phyloP scores from a whole-genome alignment of 1,140 invertebrate species.

The Phenacoccus solenopsis region DNA sequence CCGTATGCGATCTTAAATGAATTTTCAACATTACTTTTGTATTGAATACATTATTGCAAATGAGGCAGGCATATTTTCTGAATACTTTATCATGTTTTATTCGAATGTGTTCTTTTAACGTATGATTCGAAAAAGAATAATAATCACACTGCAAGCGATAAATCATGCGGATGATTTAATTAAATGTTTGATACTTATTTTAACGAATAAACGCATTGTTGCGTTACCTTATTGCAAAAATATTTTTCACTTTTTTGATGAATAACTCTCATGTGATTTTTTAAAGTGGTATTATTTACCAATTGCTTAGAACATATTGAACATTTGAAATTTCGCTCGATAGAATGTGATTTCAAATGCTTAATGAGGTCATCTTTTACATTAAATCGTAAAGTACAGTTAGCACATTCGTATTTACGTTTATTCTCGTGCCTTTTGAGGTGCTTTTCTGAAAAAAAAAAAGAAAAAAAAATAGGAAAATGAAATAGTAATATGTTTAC shows the following conservation, averaged over 20 bases:
- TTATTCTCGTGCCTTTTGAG: not conserved
- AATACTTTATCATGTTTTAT: not conserved
- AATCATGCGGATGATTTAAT: not conserved
- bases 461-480: not conserved
- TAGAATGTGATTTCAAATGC: not conserved
- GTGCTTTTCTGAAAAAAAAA: not conserved
- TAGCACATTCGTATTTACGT: not conserved
- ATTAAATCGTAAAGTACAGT: not conserved
- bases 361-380: not conserved
- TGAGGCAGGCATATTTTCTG: not conserved
- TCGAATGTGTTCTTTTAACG: not conserved
- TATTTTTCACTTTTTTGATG: conserved; percentile 5
- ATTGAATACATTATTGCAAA: not conserved
- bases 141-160: conserved; percentile 14
- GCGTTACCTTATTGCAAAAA: not conserved
- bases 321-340: not conserved
- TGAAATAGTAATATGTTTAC: not conserved
- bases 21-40: not conserved
- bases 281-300: not conserved
- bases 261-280: not conserved
- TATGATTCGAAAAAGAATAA: not conserved
- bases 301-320: not conserved
- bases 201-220: not conserved
- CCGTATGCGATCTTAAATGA: not conserved
- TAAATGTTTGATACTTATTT: too few species aligned